Percentiles rank a stretch among this genome's conserved stretches.
phyloP scores from a whole-genome alignment of 2,797 vertebrate genomes.

The Protonibea diacanthus region DNA sequence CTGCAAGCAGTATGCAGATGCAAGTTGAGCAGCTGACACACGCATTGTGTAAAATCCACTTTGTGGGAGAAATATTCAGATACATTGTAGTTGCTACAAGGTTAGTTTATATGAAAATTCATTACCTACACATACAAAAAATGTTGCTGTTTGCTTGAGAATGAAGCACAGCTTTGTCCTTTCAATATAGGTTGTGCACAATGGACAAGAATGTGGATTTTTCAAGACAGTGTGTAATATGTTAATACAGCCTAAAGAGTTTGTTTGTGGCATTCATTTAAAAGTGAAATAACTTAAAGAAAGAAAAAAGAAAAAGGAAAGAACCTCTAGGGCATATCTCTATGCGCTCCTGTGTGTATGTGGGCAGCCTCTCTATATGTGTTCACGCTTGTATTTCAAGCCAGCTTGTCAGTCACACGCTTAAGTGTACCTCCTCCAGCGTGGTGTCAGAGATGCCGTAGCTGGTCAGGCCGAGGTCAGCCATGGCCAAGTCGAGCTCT shows the following conservation, averaged over 20 bases:
- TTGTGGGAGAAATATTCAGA: not conserved
- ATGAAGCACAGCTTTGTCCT: not conserved
- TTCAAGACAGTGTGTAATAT: not conserved
- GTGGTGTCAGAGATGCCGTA: conserved; percentile 98
- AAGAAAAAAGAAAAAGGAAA: not conserved
- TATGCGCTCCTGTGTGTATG: not conserved
- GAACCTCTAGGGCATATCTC: not conserved
- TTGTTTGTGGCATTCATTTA: not conserved
- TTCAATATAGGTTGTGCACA: not conserved
- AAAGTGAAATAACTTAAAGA: not conserved
- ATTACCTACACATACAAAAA: not conserved
- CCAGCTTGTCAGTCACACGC: conserved; percentile 20
- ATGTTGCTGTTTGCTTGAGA: too few species aligned
- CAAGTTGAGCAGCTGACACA: conserved; percentile 21
- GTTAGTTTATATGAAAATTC: not conserved
- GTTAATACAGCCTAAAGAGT: not conserved
- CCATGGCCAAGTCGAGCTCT: conserved; percentile 91
- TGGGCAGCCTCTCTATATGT: not conserved
- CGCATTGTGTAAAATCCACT: not conserved
- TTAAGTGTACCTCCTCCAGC: conserved; percentile 91
- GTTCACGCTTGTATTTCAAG: not conserved
- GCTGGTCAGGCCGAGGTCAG: conserved; percentile 92
- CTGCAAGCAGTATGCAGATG: conserved; percentile 8
- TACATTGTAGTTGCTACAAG: not conserved
- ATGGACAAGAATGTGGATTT: not conserved